Base-by-base conservation (phyloP, 2,113 vertebrate species). In the Chaetura pelagica region DNA sequence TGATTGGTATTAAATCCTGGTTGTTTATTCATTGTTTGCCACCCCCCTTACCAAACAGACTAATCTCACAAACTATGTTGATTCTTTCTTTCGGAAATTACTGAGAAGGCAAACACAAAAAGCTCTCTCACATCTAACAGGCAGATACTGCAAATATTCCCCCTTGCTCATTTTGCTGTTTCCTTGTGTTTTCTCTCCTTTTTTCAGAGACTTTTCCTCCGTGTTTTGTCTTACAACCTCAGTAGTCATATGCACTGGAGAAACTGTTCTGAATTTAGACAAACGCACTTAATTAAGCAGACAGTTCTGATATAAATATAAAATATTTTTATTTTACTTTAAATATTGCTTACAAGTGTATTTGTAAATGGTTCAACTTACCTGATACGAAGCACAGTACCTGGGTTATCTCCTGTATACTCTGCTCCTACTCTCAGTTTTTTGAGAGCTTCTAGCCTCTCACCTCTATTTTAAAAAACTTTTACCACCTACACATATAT, bases 391-490 rank as follows among this genome's bases (percentile, higher is more conserved):
- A 87, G 61, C 58, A 58, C 46, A 17, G 83, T 49, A 90, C 90
- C 80, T 74, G 74, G 27, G 34, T 6, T 64, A 78, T 75, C 92
- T 68, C 34, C 83, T 94, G 30, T 91, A 84, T 84, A 26, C 64
- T 75, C 21, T 92, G 79, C 66, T 97, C 76, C 91, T 92, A 84
- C 34, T 76, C 61, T 69, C 54, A 15, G 2, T 49, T 93, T 78
- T 89, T 78, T 95, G 86, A 93, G 85, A 96, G 83, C 61, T 95
- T 91, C 80, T 95, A 96, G 87, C 93, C 84, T 91, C 94, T 96
- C 88, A 94, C 94, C 92, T 96, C 94, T 69, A 29, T 75, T 88
- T 93, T 84, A 90, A 94, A 96, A 90, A 94, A 87, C 21, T 83
- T 85, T 24, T 61, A n/a, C 95, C 93, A 80, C 97, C 97, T 89